Base-by-base conservation (phyloP, 2,888 invertebrate genomes). In the Philopedon plagiatum region DNA sequence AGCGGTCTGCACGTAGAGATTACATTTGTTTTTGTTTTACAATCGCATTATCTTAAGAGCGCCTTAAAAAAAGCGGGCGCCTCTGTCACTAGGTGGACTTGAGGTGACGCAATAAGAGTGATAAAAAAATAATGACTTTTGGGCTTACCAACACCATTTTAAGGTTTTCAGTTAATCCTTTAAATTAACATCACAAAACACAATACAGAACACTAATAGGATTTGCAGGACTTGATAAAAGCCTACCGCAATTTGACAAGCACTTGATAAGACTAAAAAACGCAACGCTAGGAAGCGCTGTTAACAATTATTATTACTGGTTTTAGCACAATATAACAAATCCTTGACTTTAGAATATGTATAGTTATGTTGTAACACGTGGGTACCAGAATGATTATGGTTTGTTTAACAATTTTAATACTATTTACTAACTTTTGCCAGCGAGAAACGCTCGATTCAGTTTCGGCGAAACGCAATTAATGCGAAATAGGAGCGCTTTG, bases 261-360 rank as follows among this genome's bases (percentile, higher is more conserved):
- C 62, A 57, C 58, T 71, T 67, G 71, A 74, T 74, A 71, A 71
- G 56, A 66, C 71, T 71, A 32, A 62, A 67, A 70, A 71, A 58
- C 62, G 41, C 11, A 51, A 64, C 71, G 71, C 74, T 74, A 74
- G 74, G 74, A 74, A 74, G 74, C 74, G 74, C 71, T 74, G 71
- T 34, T 18, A 29, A 44, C 65, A 57, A 34, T 57, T 54, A 60
- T 57, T 39, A 54, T 57, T 39, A 64, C 65, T 73, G 66, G 41
- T 9, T 57, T 41, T 54, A 65, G 49, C 34, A 58, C 67, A 68
- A 57, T 69, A 71, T 67, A 71, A 71, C 37, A 71, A 71, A 74
- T 74, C 74, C 74, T 74, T 74, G 71, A 74, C 71, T 74, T 71
- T 74, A 71, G 57, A 65, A 73, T 51, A 65, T 60, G 57, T 37